Evolutionary conservation across 2,888 invertebrate species (phyloP), one percentile per base, ranked within the genome.

Genomic region (Xiphydria camelus): DNA sequence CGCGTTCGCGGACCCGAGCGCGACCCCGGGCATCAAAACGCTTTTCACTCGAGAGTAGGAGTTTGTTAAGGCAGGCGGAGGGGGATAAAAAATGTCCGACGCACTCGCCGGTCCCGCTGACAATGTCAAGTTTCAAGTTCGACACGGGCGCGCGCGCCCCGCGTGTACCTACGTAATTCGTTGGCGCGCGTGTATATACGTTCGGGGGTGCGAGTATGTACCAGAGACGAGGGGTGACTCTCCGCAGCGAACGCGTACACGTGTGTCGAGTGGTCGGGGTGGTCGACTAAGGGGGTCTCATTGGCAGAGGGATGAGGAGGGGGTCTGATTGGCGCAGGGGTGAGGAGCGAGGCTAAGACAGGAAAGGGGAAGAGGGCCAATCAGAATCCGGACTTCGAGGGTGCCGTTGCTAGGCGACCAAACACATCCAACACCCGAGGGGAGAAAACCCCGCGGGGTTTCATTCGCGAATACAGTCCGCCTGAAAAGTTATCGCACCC

Each of bases 361-460:
- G 39, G 45, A 40, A 43, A 29, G 32, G 33, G 57, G 60, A 55
- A 63, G 57, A 60, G 66, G 66, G 64, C 70, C 68, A 71, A 71
- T 73, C 67, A 59, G 66, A 66, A 61, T 57, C 38, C 58, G 64
- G 62, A 64, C 62, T 61, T 63, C 49, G 66, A 62, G 66, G 64
- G 67, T 67, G 62, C 64, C 62, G 74, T 74, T 74, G 73, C 75
- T 62, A 61, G 62, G 75, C 73, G 72, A 75, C 75, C 64, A 65
- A 63, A 67, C 65, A 66, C 67, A 63, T 65, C 66, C 59, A 64
- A 67, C 56, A 61, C 56, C 61, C 61, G 55, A 61, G 59, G 57
- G 60, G 55, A 57, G 56, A 59, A 59, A 59, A 58, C 56, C 54
- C 57, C 55, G 46, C 45, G 55, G 52, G 51, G 49, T 55, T 54